Evolutionary conservation across 30 jellyfish, hydroid and myxozoan species (phyloP).

Genomic region (Pseudorhiza aurosa): DNA sequence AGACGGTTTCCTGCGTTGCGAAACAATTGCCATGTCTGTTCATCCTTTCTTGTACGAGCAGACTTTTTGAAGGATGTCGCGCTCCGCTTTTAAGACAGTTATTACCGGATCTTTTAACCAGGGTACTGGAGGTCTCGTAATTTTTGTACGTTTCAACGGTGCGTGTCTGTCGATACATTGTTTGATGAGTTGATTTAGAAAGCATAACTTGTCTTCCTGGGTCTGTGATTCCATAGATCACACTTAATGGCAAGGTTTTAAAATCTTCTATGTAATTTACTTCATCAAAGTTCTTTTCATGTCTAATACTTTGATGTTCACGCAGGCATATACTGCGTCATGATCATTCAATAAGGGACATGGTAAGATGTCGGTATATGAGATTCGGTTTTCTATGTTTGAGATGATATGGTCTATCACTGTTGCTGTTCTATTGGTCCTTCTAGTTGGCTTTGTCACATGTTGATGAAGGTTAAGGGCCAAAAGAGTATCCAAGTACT

Average conservation of each 20-base stretch:
- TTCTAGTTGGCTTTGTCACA: slow-evolving; percentile 54
- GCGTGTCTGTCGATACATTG: slow-evolving; percentile 20
- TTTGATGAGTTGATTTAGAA: background rate
- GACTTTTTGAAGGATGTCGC: slow-evolving; percentile 17
- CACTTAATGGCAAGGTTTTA: too few relatives aligned
- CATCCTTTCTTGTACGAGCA: slow-evolving; percentile 37
- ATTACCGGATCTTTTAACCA: slow-evolving; percentile 67
- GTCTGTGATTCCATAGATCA: too few relatives aligned
- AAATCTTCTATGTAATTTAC: too few relatives aligned
- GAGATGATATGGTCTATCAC: slow-evolving; percentile 60
- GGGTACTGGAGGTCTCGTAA: slow-evolving; percentile 79
- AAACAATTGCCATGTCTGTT: slow-evolving; percentile 37
- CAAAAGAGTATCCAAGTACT: slow-evolving; percentile 34
- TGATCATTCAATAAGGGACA: too few relatives aligned
- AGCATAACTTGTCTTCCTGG: too few relatives aligned
- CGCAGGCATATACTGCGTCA: too few relatives aligned
- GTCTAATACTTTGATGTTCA: too few relatives aligned
- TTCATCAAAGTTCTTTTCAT: too few relatives aligned
- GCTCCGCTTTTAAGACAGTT: slow-evolving; percentile 10
- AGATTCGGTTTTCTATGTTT: too few relatives aligned
- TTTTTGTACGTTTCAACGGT: slow-evolving; percentile 20
- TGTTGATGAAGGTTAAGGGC: slow-evolving; percentile 49
- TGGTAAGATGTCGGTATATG: too few relatives aligned
- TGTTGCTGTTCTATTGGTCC: slow-evolving; percentile 42
- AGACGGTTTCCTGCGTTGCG: slow-evolving; percentile 5